Conservation (phyloP, 2,888 invertebrate genomes). For the Orchesella flavescens region DNA sequence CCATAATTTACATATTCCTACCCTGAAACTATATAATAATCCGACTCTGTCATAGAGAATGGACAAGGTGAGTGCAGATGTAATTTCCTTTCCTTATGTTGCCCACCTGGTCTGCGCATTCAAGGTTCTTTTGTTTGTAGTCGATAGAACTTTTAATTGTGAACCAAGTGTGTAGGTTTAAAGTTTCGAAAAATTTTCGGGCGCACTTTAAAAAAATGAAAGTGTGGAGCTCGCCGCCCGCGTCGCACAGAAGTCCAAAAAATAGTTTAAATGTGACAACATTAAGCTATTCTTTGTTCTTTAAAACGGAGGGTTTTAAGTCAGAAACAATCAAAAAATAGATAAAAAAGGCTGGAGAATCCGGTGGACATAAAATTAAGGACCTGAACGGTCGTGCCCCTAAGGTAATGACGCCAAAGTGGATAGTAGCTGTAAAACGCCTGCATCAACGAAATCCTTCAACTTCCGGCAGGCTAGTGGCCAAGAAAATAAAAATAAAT, state of each 20-base stretch:
- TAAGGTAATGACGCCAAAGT: slow-evolving; percentile 9
- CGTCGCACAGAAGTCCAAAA: slow-evolving; percentile 41
- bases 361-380: slow-evolving; percentile 19
- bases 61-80: too few species aligned
- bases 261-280: slow-evolving; percentile 32
- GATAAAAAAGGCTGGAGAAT: slow-evolving; percentile 30
- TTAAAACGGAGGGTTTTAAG: slow-evolving; percentile 35
- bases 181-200: slow-evolving; percentile 14
- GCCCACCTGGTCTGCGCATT: too few species aligned
- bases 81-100: too few species aligned
- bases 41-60: too few species aligned
- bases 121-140: too few species aligned
- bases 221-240: slow-evolving; percentile 33
- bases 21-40: too few species aligned
- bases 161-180: not conserved
- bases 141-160: too few species aligned
- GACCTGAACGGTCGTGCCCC: not conserved
- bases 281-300: slow-evolving; percentile 30
- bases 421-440: slow-evolving; percentile 19
- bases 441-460: slow-evolving; percentile 18
- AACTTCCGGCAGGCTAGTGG: slow-evolving; percentile 20
- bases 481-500: slow-evolving; percentile 40
- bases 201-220: slow-evolving; percentile 11
- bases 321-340: slow-evolving; percentile 16
- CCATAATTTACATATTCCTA: too few species aligned